A percentile compares a stretch with the other conserved stretches of the same genome.
phyloP scores from a whole-genome alignment of 2,888 invertebrate genomes.

The Microctonus brassicae region DNA sequence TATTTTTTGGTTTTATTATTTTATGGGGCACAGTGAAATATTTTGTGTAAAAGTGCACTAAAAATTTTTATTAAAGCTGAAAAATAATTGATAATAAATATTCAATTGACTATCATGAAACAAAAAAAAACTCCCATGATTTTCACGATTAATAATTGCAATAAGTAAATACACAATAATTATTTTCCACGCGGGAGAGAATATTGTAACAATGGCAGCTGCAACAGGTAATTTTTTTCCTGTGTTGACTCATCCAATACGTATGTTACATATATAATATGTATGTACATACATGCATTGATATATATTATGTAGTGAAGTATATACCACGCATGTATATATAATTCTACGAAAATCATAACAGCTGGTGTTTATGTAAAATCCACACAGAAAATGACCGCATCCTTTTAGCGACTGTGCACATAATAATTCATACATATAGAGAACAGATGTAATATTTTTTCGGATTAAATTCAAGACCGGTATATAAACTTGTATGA shows the following conservation, averaged over 20 bases:
- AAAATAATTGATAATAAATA: too few relatives aligned
- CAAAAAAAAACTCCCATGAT: background rate
- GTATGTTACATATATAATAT: too few relatives aligned
- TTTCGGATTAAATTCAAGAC: background rate
- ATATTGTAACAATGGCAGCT: slow-evolving; percentile 52
- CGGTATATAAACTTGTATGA: too few relatives aligned
- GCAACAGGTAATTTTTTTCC: slow-evolving; percentile 51
- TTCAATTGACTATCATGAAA: too few relatives aligned
- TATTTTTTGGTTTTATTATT: too few relatives aligned
- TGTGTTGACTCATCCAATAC: slow-evolving; percentile 34
- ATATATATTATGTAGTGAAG: slow-evolving; percentile 25
- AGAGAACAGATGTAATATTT: background rate
- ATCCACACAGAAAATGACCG: slow-evolving; percentile 41
- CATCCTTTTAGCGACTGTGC: background rate
- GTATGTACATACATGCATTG: slow-evolving; percentile 27
- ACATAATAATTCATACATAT: background rate
- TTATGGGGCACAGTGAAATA: too few relatives aligned
- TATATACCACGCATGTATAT: slow-evolving; percentile 7
- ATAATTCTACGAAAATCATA: slow-evolving; percentile 41
- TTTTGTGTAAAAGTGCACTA: too few relatives aligned
- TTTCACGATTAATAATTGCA: background rate
- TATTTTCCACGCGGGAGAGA: background rate
- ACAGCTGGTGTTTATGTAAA: slow-evolving; percentile 60
- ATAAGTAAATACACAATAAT: background rate
- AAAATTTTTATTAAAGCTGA: too few relatives aligned